Conservation (phyloP, 2,888 invertebrate species). For the Aleiodes leptofemur region DNA sequence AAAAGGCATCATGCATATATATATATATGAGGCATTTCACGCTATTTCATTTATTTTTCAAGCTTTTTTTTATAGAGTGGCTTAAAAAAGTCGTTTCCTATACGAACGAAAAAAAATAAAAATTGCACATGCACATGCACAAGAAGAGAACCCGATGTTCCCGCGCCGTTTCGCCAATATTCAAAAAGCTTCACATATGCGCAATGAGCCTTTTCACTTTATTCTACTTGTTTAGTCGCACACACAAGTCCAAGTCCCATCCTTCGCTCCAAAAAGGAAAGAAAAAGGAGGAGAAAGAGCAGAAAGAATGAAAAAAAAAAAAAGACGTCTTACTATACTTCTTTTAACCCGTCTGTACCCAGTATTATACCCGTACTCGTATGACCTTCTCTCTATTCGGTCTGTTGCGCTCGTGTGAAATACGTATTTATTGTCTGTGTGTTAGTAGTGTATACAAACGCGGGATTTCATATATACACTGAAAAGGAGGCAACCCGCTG, state of each 20-base stretch:
- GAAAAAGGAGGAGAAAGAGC: background rate
- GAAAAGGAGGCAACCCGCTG: slow-evolving; percentile 53
- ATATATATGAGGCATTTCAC: too few relatives aligned
- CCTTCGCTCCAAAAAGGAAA: too few relatives aligned
- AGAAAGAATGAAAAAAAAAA: slow-evolving; percentile 8
- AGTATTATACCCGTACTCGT: slow-evolving; percentile 16
- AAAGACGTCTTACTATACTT: background rate
- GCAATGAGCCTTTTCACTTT: background rate
- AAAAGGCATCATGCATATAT: too few relatives aligned
- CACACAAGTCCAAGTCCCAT: background rate
- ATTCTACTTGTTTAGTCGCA: background rate
- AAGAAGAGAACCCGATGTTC: slow-evolving; percentile 10
- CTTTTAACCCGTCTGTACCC: background rate
- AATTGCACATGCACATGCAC: background rate
- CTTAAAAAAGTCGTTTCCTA: too few relatives aligned
- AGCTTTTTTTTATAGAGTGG: too few relatives aligned
- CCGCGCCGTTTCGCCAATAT: slow-evolving; percentile 8
- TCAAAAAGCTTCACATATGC: slow-evolving; percentile 9
- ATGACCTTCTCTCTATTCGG: slow-evolving; percentile 26
- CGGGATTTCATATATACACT: slow-evolving; percentile 47
- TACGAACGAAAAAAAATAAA: too few relatives aligned
- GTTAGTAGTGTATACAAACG: slow-evolving; percentile 46
- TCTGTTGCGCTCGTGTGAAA: slow-evolving; percentile 25
- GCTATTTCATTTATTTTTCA: too few relatives aligned
- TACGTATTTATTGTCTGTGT: slow-evolving; percentile 24